A percentile compares a stretch with the other conserved stretches of the same genome.
Conservation (phyloP, 2,888 invertebrate genomes). For the Hipparchia semele region DNA sequence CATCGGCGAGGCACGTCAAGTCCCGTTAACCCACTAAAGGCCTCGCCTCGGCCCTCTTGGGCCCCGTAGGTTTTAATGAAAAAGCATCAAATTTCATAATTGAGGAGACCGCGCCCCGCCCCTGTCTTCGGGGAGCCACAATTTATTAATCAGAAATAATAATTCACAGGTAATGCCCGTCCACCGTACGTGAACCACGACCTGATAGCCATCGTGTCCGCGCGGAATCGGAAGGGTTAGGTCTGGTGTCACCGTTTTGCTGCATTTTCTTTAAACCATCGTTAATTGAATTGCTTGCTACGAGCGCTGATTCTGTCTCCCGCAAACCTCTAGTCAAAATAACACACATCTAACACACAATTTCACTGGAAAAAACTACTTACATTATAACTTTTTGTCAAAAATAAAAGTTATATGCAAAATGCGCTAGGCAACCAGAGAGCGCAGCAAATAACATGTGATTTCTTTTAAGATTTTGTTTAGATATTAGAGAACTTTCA, state of each 20-base stretch:
- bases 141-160: slow-evolving; percentile 84
- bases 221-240: slow-evolving; percentile 63
- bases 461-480: too few species aligned
- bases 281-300: neutral
- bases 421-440: too few species aligned
- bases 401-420: too few species aligned
- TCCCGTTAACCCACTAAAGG: slow-evolving; percentile 59
- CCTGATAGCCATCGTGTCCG: slow-evolving; percentile 59
- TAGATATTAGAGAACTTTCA: too few species aligned
- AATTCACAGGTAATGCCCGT: slow-evolving; percentile 78
- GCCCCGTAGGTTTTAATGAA: slow-evolving; percentile 74
- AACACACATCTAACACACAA: too few species aligned
- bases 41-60: slow-evolving; percentile 56
- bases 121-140: slow-evolving; percentile 66
- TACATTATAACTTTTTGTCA: too few species aligned
- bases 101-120: slow-evolving; percentile 67
- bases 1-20: slow-evolving; percentile 47
- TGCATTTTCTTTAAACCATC: slow-evolving; percentile 9
- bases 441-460: too few species aligned
- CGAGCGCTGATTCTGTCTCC: neutral
- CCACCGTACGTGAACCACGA: slow-evolving; percentile 50
- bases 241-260: slow-evolving; percentile 40
- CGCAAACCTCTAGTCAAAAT: neutral
- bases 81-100: slow-evolving; percentile 80
- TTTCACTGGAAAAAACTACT: too few species aligned